Conservation (phyloP, 2,113 vertebrate species). For the Hoplias malabaricus region DNA sequence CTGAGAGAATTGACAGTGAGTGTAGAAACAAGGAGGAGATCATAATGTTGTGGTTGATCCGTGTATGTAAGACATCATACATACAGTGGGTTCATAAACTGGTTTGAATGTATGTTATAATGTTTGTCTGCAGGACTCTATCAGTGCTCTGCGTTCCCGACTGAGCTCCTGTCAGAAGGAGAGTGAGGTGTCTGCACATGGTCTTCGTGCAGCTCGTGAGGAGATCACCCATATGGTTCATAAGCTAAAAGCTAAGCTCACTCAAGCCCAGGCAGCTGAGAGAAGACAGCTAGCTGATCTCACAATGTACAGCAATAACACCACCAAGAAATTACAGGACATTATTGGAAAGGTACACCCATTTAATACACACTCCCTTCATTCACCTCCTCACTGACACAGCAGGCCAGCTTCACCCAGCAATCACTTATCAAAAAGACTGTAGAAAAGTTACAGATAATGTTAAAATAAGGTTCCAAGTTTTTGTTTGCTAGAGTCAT, state of each 20-base stretch:
- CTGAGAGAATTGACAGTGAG: no score
- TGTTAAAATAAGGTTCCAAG: not conserved
- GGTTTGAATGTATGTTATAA: not conserved
- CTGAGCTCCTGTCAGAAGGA: constrained; percentile 55
- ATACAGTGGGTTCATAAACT: no score
- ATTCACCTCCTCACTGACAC: not conserved
- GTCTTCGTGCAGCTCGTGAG: constrained; percentile 62
- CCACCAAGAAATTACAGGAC: constrained; percentile 68
- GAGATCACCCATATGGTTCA: constrained; percentile 60
- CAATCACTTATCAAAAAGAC: not conserved
- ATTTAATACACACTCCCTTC: not conserved
- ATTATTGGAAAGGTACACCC: constrained; percentile 71
- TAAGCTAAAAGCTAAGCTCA: constrained; percentile 71
- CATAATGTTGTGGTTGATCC: no score
- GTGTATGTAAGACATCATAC: no score
- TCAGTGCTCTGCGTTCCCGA: constrained; percentile 58
- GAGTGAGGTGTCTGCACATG: constrained; percentile 58
- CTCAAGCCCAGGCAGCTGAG: constrained; percentile 50
- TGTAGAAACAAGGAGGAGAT: no score
- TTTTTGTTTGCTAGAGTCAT: no score
- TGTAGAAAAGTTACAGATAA: not conserved
- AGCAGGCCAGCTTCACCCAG: not conserved
- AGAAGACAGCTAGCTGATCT: constrained; percentile 68
- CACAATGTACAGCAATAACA: constrained; percentile 63
- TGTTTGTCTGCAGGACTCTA: constrained; percentile 65